A percentile compares a stretch with the other conserved stretches of the same genome.
Conservation (phyloP, 2,113 vertebrate genomes). For the Neolamprologus sp. region DNA sequence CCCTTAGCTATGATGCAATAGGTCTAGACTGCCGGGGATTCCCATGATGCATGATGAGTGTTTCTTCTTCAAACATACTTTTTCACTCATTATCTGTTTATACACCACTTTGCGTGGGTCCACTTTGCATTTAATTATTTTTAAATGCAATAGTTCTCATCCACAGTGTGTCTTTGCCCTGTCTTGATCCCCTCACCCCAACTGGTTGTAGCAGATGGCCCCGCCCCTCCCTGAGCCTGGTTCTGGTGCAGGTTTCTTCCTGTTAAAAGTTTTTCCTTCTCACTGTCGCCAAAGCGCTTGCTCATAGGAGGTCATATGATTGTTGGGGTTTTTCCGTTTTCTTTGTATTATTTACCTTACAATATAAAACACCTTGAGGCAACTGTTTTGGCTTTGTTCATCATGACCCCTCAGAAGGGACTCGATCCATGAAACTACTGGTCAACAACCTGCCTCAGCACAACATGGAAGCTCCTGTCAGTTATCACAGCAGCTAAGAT, state of each 20-base stretch:
- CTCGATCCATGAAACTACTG: neutral
- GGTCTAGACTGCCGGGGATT: neutral
- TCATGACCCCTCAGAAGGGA: neutral
- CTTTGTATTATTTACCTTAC: neutral
- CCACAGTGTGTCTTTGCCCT: neutral
- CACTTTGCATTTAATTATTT: neutral
- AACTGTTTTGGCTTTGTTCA: neutral
- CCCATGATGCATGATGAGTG: neutral
- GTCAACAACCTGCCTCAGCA: neutral
- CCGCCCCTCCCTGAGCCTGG: neutral
- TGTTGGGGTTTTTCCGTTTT: accelerated
- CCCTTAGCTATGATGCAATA: neutral
- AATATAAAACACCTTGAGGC: neutral
- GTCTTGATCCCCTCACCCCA: neutral
- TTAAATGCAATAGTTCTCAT: neutral
- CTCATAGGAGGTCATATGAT: neutral
- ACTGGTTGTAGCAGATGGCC: accelerated
- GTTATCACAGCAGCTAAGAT: neutral
- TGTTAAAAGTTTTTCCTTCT: neutral
- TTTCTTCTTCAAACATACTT: neutral
- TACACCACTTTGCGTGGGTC: neutral
- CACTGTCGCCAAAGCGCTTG: neutral
- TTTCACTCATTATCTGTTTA: neutral
- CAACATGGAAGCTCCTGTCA: neutral
- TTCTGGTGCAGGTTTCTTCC: accelerated